A percentile compares a stretch with the other conserved stretches of the same genome.
phyloP scores from a whole-genome alignment of 92 coral and sea anemone species.

The Pocillopora meandrina region DNA sequence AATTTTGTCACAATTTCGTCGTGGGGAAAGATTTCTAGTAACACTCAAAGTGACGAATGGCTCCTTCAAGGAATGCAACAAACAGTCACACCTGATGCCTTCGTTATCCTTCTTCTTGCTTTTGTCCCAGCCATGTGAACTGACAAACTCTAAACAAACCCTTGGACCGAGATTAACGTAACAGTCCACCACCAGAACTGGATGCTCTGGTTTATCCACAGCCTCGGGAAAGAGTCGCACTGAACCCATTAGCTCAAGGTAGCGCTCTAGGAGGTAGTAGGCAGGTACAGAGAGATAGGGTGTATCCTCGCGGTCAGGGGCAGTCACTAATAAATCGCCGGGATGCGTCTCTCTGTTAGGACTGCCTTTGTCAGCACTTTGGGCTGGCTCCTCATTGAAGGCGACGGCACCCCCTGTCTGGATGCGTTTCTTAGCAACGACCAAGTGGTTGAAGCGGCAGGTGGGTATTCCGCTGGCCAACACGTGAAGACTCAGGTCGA shows the following conservation, averaged over 20 bases:
- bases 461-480: slow-evolving; percentile 65
- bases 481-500: slow-evolving; percentile 74
- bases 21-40: no score
- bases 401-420: slow-evolving; percentile 72
- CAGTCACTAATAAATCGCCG: slow-evolving; percentile 74
- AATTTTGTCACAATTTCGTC: no score
- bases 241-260: slow-evolving; percentile 81
- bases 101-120: slow-evolving; percentile 26
- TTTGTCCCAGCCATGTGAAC: slow-evolving; percentile 47
- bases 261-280: slow-evolving; percentile 89
- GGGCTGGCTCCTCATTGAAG: slow-evolving; percentile 63
- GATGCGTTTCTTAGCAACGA: slow-evolving; percentile 83
- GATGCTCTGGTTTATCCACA: slow-evolving; percentile 72
- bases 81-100: slow-evolving; percentile 35
- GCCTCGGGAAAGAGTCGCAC: slow-evolving; percentile 85
- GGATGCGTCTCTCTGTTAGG: slow-evolving; percentile 8
- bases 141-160: slow-evolving; percentile 82
- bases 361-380: slow-evolving; percentile 54
- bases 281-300: slow-evolving; percentile 90
- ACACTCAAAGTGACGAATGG: no score
- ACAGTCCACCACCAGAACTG: slow-evolving; percentile 83
- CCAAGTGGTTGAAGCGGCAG: slow-evolving; percentile 79
- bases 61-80: neutral
- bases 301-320: slow-evolving; percentile 89
- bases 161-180: slow-evolving; percentile 91